phyloP scores from a whole-genome alignment of 1,140 invertebrate genomes.

The Pogonus chalceus region DNA sequence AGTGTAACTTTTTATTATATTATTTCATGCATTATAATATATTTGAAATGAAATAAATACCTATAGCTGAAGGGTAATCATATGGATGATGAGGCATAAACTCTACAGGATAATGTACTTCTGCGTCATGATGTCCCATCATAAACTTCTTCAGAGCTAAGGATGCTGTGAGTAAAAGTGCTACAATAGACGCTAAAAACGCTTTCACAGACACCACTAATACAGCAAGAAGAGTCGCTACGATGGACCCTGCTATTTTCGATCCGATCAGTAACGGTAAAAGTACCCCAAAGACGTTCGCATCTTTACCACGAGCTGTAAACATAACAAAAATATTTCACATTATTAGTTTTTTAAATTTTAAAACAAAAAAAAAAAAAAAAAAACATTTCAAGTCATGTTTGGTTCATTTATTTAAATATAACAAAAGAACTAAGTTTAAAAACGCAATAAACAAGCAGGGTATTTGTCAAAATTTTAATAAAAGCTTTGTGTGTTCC shows the following conservation, averaged over 20 bases:
- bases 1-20: no score
- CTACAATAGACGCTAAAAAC: constrained; percentile 49
- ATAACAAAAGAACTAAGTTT: no score
- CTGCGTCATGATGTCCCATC: neutral
- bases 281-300: constrained; percentile 37
- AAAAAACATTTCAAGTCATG: no score
- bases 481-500: no score
- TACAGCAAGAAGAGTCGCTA: constrained; percentile 45
- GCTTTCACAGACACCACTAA: constrained; percentile 49
- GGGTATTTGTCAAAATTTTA: no score
- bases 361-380: no score
- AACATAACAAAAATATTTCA: neutral
- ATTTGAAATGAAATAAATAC: no score
- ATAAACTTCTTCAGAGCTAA: constrained; percentile 43
- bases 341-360: no score
- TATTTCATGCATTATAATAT: no score
- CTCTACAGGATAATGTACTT: neutral
- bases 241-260: constrained; percentile 46
- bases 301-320: constrained; percentile 12
- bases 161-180: constrained; percentile 44
- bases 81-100: neutral
- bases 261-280: constrained; percentile 51
- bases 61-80: neutral
- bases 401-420: no score
- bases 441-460: no score